Evolutionary conservation across 2,113 vertebrate species (phyloP).

Genomic region (Oophaga pumilio): DNA sequence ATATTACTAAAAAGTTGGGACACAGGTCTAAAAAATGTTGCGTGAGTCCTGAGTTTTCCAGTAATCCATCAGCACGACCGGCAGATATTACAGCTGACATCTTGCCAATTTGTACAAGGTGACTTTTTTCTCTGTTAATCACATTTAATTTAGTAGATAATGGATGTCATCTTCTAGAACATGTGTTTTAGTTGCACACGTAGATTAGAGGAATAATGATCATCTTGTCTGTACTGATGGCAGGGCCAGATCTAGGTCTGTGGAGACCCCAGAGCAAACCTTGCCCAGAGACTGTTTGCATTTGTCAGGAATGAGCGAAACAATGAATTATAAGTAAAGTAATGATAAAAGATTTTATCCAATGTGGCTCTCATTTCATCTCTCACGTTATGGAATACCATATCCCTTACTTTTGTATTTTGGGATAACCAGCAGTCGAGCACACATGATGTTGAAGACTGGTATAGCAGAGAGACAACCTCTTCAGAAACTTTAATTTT

Average conservation of each 20-base stretch:
- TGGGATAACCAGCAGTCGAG: no score
- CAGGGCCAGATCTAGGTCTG: neutral
- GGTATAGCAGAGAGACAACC: no score
- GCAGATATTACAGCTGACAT: neutral
- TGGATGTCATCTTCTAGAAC: neutral
- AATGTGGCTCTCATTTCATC: no score
- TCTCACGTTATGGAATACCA: no score
- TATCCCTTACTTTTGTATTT: no score
- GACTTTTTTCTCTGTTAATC: constrained; percentile 2
- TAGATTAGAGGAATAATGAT: neutral
- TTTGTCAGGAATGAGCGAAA: no score
- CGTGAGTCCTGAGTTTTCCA: neutral
- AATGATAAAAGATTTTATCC: no score
- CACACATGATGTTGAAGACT: no score
- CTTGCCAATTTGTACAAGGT: neutral
- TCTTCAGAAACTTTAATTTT: no score
- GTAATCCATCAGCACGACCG: neutral
- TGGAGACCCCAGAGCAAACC: neutral
- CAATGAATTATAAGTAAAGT: no score
- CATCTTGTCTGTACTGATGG: neutral
- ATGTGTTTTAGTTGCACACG: neutral
- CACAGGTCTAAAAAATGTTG: neutral
- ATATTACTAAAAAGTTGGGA: neutral
- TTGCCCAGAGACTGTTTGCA: no score
- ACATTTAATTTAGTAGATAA: constrained; percentile 8